Evolutionary conservation across 2,888 invertebrate genomes (phyloP).

Genomic region (Eupithecia abbreviata): DNA sequence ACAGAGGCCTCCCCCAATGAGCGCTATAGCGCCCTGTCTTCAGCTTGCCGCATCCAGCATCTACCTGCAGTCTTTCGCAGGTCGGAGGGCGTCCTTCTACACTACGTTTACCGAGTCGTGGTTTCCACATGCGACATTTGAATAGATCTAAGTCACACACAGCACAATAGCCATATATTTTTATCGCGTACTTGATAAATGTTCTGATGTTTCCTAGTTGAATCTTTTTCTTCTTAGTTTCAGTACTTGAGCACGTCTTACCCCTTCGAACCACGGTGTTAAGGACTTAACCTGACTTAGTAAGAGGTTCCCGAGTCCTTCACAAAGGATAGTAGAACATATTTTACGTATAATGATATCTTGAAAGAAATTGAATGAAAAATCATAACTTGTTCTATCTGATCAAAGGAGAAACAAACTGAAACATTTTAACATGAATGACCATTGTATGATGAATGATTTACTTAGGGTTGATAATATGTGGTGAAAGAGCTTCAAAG

Average conservation of each 20-base stretch:
- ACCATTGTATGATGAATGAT: neutral
- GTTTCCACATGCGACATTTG: neutral
- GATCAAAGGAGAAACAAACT: neutral
- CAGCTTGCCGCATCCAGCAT: no score
- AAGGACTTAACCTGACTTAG: constrained; percentile 45
- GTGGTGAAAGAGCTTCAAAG: neutral
- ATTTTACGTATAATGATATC: neutral
- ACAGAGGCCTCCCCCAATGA: no score
- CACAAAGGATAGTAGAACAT: neutral
- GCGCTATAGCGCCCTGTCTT: no score
- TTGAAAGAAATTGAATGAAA: neutral
- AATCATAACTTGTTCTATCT: neutral
- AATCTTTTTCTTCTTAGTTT: constrained; percentile 8
- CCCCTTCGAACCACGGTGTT: constrained; percentile 43
- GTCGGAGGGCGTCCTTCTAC: no score
- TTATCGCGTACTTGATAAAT: neutral
- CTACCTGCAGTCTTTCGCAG: no score
- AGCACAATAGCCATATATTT: neutral
- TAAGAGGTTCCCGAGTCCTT: constrained; percentile 27
- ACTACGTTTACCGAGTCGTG: no score
- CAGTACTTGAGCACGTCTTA: constrained; percentile 54
- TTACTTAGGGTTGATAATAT: neutral
- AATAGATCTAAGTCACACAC: neutral
- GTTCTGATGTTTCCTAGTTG: constrained; percentile 4
- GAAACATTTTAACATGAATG: neutral